Percentiles rank a stretch among this genome's conserved stretches.
These are phyloP conservation scores for Phenacoccus solenopsis DNA, from an alignment of 1,140 invertebrate genomes.

Conservation along the genomic window DNA sequence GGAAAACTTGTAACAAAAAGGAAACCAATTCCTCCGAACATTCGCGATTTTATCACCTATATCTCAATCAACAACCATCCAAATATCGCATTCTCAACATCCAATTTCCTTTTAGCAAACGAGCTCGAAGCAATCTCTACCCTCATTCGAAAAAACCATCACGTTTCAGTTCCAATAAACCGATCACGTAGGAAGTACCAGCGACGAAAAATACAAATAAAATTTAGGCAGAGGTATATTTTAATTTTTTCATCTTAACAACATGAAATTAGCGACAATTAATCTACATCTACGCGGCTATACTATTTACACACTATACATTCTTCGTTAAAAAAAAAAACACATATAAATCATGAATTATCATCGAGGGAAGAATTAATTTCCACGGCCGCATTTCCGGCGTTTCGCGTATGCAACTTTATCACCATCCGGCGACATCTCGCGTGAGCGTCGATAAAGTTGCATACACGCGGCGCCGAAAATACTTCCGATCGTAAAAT, in stretches of 20 bases:
- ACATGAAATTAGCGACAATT: conserved; percentile 9
- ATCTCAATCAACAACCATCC: too few species aligned
- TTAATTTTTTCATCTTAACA: conserved; percentile 9
- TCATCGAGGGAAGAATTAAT: neutral
- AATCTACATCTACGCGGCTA: conserved; percentile 4
- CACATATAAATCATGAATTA: neutral
- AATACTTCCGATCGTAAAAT: neutral
- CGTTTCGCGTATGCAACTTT: neutral
- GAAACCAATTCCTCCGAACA: too few species aligned
- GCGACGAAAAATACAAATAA: neutral
- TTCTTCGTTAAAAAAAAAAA: neutral
- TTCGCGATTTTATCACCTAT: too few species aligned
- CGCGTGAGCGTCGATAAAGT: neutral
- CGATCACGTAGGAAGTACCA: neutral
- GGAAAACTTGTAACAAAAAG: too few species aligned
- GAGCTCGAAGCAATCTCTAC: neutral
- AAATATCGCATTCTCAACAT: too few species aligned
- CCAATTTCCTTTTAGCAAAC: too few species aligned
- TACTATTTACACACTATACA: conserved; percentile 11
- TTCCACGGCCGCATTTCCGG: neutral
- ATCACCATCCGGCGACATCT: neutral
- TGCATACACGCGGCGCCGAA: neutral
- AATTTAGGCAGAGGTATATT: conserved; percentile 14
- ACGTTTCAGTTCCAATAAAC: too few species aligned
- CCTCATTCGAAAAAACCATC: too few species aligned